Conservation (phyloP, 92 coral and sea anemone genomes). For the Metridium senile region DNA sequence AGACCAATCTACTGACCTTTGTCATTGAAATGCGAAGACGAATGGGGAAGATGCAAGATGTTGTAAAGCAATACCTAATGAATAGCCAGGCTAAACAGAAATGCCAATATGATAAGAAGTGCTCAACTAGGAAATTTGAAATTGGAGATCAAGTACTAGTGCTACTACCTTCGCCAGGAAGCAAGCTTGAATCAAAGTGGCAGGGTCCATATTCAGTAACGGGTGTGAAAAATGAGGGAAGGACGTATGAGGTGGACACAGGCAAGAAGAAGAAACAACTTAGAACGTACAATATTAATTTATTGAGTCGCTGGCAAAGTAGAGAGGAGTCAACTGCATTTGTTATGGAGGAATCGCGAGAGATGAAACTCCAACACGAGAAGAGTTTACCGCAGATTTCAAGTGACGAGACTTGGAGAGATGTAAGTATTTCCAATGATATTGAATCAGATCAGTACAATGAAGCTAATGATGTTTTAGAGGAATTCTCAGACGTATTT, state of each 20-base stretch:
- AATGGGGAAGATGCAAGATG: constrained; percentile 26
- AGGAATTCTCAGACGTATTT: constrained; percentile 31
- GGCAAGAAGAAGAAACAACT: constrained; percentile 34
- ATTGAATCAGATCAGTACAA: too few relatives aligned
- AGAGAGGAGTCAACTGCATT: constrained; percentile 26
- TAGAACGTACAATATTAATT: constrained; percentile 46
- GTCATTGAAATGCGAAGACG: constrained; percentile 39
- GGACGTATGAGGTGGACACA: too few relatives aligned
- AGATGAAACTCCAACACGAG: constrained; percentile 29
- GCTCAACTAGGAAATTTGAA: constrained; percentile 23
- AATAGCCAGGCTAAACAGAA: constrained; percentile 27
- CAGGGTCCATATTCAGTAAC: constrained; percentile 50
- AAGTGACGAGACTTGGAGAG: constrained; percentile 30
- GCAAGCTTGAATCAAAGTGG: constrained; percentile 33
- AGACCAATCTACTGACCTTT: constrained; percentile 7
- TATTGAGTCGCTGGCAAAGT: constrained; percentile 44
- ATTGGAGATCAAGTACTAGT: too few relatives aligned
- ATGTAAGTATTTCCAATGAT: constrained; percentile 27
- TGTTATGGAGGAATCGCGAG: constrained; percentile 24
- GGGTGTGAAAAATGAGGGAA: constrained; percentile 7
- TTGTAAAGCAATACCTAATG: constrained; percentile 10
- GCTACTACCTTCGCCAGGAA: constrained; percentile 33
- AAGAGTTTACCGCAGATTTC: constrained; percentile 24
- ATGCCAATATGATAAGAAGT: constrained; percentile 6
- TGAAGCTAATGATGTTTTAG: constrained; percentile 7